phyloP scores from a whole-genome alignment of 1,140 invertebrate species.

The Penaeus indicus region DNA sequence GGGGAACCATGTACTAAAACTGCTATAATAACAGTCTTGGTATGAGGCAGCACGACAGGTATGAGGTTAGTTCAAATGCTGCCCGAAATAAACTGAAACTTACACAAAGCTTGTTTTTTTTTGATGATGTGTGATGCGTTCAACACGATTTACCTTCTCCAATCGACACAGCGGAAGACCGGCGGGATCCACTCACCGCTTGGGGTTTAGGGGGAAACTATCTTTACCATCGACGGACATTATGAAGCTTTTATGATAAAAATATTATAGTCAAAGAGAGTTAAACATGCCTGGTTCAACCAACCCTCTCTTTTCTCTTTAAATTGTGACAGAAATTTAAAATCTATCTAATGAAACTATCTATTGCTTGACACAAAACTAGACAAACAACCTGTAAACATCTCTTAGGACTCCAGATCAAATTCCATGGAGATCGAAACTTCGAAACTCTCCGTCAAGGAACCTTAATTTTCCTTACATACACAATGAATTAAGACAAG shows the following conservation, averaged over 20 bases:
- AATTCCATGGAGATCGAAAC: too few relatives aligned
- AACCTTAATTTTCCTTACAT: too few relatives aligned
- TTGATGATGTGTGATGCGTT: conserved; percentile 54
- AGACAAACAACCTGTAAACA: too few relatives aligned
- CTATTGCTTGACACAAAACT: too few relatives aligned
- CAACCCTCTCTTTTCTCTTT: too few relatives aligned
- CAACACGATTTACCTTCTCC: conserved; percentile 65
- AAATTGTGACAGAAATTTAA: too few relatives aligned
- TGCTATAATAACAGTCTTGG: conserved; percentile 60
- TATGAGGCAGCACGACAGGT: conserved; percentile 41
- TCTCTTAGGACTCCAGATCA: too few relatives aligned
- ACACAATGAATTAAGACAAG: too few relatives aligned
- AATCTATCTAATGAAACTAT: too few relatives aligned
- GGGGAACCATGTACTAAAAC: conserved; percentile 38
- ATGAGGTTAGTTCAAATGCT: conserved; percentile 61
- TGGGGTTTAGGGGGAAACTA: conserved; percentile 25
- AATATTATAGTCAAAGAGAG: not conserved
- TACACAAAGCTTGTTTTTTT: conserved; percentile 59
- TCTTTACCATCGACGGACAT: not conserved
- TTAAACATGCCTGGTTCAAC: not conserved
- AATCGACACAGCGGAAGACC: conserved; percentile 61
- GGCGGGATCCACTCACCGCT: conserved; percentile 61
- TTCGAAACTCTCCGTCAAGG: too few relatives aligned
- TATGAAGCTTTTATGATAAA: not conserved
- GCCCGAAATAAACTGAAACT: conserved; percentile 54